Evolutionary conservation across 2,797 vertebrate species (phyloP).

Genomic region (Pangasius djambal): DNA sequence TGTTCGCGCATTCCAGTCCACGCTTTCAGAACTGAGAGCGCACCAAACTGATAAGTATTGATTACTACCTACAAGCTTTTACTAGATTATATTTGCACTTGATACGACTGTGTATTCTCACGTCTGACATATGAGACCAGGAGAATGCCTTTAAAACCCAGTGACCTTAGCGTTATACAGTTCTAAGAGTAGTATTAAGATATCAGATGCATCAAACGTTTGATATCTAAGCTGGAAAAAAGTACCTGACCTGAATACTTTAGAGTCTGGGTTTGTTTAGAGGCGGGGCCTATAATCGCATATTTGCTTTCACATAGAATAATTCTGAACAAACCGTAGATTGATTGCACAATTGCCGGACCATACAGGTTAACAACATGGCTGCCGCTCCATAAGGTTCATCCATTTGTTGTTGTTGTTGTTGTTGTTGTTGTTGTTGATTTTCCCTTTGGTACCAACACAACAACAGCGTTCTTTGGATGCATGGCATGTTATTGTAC

Average conservation of each 20-base stretch:
- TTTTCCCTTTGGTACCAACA: no score
- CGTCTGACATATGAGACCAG: not conserved
- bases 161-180: no score
- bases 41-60: not conserved
- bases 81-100: not conserved
- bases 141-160: conserved; percentile 3
- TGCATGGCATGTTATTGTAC: no score
- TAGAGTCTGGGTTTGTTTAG: not conserved
- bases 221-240: no score
- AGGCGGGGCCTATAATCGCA: not conserved
- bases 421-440: not conserved
- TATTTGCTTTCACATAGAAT: not conserved
- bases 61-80: not conserved
- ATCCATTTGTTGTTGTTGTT: not conserved
- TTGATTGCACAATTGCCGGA: not conserved
- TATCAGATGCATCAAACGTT: not conserved
- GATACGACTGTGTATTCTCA: not conserved
- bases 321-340: not conserved
- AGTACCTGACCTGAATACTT: no score
- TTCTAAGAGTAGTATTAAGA: not conserved
- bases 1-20: not conserved
- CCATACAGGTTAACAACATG: not conserved
- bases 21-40: not conserved
- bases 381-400: not conserved
- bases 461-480: no score